Conservation (phyloP, 1,140 invertebrate genomes). For the Bathynomus jamesi region DNA sequence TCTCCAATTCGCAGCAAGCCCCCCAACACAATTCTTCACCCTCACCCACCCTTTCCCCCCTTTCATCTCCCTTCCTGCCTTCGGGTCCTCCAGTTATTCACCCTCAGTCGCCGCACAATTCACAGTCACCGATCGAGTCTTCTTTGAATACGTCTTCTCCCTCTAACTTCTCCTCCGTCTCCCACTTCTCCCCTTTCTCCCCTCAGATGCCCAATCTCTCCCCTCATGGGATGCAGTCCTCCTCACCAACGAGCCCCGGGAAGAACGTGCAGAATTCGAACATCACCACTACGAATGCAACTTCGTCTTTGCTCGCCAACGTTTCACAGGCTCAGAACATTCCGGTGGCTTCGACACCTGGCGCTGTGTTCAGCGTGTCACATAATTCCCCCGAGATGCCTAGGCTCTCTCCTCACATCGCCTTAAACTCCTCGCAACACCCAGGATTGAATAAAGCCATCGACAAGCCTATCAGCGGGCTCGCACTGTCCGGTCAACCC, state of each 20-base stretch:
- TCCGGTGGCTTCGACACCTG: neutral
- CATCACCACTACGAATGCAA: neutral
- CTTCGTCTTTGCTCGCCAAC: neutral
- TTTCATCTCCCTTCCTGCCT: slow-evolving; percentile 23
- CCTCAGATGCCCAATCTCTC: slow-evolving; percentile 17
- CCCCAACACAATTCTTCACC: slow-evolving; percentile 24
- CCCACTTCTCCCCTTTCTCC: slow-evolving; percentile 16
- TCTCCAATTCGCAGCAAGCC: slow-evolving; percentile 35
- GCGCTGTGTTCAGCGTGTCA: neutral
- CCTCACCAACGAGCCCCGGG: slow-evolving; percentile 8
- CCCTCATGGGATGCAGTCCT: slow-evolving; percentile 18
- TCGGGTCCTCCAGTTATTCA: slow-evolving; percentile 18
- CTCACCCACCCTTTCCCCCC: slow-evolving; percentile 26
- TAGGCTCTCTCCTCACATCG: neutral
- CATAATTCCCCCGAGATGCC: neutral
- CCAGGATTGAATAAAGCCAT: neutral
- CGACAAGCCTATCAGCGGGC: neutral
- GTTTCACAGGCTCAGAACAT: neutral
- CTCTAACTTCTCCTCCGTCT: slow-evolving; percentile 19
- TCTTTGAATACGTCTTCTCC: slow-evolving; percentile 14
- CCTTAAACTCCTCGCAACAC: neutral
- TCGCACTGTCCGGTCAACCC: neutral
- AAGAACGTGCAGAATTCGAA: neutral
- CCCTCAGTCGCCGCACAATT: slow-evolving; percentile 8
- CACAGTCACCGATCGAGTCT: slow-evolving; percentile 6